phyloP scores from a whole-genome alignment of 2,888 invertebrate species.

The Slavum lentiscoides region DNA sequence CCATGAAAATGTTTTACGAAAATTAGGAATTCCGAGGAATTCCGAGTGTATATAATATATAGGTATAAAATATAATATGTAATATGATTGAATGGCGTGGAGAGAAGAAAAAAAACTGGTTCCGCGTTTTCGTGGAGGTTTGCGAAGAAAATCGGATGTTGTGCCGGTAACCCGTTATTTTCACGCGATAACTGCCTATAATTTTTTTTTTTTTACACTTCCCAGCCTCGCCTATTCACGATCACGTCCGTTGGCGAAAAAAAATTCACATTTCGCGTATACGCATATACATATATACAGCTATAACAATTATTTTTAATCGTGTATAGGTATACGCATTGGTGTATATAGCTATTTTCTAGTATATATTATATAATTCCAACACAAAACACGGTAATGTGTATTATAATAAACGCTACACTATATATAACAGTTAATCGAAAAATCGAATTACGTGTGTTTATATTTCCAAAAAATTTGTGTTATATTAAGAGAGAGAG shows the following conservation, averaged over 20 bases:
- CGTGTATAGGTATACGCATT: no score
- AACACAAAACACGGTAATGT: no score
- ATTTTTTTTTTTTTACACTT: not conserved
- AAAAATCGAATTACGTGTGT: no score
- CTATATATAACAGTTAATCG: no score
- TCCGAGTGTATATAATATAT: not conserved
- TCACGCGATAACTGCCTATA: not conserved
- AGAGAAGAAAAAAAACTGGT: constrained; percentile 42
- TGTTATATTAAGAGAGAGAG: no score
- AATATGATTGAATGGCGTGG: constrained; percentile 37
- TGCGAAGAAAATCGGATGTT: constrained; percentile 53
- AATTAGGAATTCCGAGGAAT: constrained; percentile 33
- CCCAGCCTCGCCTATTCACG: constrained; percentile 1
- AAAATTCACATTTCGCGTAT: not conserved
- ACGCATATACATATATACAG: not conserved
- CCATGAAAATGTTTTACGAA: constrained; percentile 42
- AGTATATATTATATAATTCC: not conserved
- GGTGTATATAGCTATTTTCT: not conserved
- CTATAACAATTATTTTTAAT: not conserved
- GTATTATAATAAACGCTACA: no score
- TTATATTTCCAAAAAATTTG: no score
- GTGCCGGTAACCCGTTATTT: constrained; percentile 52
- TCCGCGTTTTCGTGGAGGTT: constrained; percentile 48
- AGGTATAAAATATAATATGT: not conserved
- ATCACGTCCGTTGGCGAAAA: constrained; percentile 4